A percentile compares a stretch with the other conserved stretches of the same genome.
Evolutionary conservation across 2,797 vertebrate genomes (phyloP).

Genomic region (Leptoclinus maculatus): DNA sequence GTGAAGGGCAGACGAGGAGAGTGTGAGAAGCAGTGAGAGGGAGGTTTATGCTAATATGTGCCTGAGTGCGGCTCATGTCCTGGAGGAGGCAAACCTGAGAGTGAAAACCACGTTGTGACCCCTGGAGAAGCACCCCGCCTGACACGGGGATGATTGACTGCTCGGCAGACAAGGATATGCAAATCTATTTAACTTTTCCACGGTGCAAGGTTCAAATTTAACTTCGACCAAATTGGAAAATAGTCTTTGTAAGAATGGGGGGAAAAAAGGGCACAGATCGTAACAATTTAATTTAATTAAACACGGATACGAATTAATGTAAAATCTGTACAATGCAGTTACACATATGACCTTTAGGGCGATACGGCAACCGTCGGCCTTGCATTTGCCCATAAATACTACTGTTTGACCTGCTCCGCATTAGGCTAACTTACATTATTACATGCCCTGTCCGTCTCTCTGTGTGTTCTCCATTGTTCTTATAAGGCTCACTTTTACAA

Average conservation of each 20-base stretch:
- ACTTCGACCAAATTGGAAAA: conserved; percentile 21
- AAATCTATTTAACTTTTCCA: conserved; percentile 47
- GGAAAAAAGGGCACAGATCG: background rate
- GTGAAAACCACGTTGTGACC: conserved; percentile 48
- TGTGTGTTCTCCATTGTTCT: too few relatives aligned
- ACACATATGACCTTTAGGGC: background rate
- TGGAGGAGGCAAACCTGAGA: conserved; percentile 51
- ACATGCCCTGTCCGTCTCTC: too few relatives aligned
- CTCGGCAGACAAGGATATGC: conserved; percentile 39
- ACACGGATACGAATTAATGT: conserved; percentile 1
- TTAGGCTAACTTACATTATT: background rate
- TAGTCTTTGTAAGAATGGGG: background rate
- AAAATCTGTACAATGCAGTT: background rate
- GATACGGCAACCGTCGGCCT: background rate
- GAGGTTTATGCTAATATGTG: conserved; percentile 54
- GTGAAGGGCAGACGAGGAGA: conserved; percentile 44
- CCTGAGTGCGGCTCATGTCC: conserved; percentile 47
- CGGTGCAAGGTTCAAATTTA: conserved; percentile 45
- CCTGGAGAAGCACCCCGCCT: conserved; percentile 50
- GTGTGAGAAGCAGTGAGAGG: conserved; percentile 8
- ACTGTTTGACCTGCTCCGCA: background rate
- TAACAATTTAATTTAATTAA: background rate
- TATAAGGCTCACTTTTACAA: too few relatives aligned
- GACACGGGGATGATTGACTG: conserved; percentile 62
- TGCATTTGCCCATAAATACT: background rate